These are phyloP conservation scores for Potamilus streckersoni DNA, from an alignment of 1,140 invertebrate species.

Conservation along the genomic window DNA sequence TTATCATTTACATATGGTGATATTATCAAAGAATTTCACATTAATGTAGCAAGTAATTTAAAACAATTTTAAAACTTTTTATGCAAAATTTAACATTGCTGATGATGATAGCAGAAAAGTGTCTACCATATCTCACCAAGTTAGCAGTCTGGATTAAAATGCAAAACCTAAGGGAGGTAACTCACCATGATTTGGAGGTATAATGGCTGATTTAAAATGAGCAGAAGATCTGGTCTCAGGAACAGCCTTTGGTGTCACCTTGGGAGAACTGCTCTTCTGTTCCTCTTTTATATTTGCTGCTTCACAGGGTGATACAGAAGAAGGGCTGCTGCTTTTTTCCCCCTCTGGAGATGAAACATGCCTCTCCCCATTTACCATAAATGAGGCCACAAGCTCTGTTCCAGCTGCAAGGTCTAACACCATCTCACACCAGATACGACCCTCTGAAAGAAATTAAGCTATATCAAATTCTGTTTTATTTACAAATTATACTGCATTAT, in stretches of 20 bases:
- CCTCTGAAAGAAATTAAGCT: constrained; percentile 46
- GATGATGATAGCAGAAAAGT: too few species aligned
- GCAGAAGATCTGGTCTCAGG: too few species aligned
- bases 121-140: too few species aligned
- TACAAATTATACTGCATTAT: not conserved
- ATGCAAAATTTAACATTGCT: too few species aligned
- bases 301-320: constrained; percentile 4
- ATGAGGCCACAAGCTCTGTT: constrained; percentile 53
- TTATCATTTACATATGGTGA: too few species aligned
- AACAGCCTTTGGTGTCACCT: not conserved
- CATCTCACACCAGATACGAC: constrained; percentile 65
- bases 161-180: too few species aligned
- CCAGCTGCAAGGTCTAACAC: constrained; percentile 48
- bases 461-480: not conserved
- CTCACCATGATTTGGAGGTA: too few species aligned
- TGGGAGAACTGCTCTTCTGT: not conserved
- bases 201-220: too few species aligned
- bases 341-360: constrained; percentile 20
- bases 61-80: too few species aligned
- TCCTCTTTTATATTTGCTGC: not conserved
- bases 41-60: too few species aligned
- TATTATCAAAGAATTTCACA: too few species aligned
- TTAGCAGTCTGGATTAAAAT: too few species aligned
- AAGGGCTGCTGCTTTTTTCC: constrained; percentile 24
- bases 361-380: constrained; percentile 45